Conservation (phyloP, 1,140 invertebrate genomes). For the Dryas iulia region DNA sequence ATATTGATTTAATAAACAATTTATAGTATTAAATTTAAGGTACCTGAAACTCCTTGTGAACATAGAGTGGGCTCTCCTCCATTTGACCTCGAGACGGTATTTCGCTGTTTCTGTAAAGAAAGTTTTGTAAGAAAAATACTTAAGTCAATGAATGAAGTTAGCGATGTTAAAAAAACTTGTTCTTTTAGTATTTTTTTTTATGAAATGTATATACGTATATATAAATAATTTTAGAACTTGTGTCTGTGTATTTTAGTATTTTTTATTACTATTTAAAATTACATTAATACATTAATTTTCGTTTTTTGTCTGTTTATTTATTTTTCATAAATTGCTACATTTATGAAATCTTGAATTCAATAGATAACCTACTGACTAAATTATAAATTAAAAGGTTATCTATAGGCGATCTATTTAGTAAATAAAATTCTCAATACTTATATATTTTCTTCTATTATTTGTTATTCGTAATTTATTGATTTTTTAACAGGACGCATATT, state of each 20-base stretch:
- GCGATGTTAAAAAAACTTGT: background rate
- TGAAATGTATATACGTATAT: background rate
- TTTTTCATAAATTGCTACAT: too few relatives aligned
- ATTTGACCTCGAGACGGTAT: slow-evolving; percentile 46
- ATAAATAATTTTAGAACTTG: background rate
- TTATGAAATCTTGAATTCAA: too few relatives aligned
- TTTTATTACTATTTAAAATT: too few relatives aligned
- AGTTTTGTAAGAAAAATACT: slow-evolving; percentile 13
- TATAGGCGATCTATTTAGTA: too few relatives aligned
- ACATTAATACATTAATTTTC: background rate
- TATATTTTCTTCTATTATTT: too few relatives aligned
- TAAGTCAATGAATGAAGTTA: background rate
- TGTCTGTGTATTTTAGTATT: background rate
- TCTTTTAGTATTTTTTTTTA: background rate
- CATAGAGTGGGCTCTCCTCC: slow-evolving; percentile 77
- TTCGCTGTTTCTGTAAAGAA: slow-evolving; percentile 47
- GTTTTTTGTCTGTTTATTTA: too few relatives aligned
- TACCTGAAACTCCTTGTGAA: slow-evolving; percentile 78
- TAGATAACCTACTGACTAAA: too few relatives aligned
- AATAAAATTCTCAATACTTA: too few relatives aligned
- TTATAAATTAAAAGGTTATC: too few relatives aligned
- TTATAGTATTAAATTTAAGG: slow-evolving; percentile 26
- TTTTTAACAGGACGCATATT: too few relatives aligned
- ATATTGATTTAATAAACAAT: background rate
- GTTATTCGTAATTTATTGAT: too few relatives aligned